phyloP scores from a whole-genome alignment of 2,888 invertebrate species.

The Calephelis perditalis region DNA sequence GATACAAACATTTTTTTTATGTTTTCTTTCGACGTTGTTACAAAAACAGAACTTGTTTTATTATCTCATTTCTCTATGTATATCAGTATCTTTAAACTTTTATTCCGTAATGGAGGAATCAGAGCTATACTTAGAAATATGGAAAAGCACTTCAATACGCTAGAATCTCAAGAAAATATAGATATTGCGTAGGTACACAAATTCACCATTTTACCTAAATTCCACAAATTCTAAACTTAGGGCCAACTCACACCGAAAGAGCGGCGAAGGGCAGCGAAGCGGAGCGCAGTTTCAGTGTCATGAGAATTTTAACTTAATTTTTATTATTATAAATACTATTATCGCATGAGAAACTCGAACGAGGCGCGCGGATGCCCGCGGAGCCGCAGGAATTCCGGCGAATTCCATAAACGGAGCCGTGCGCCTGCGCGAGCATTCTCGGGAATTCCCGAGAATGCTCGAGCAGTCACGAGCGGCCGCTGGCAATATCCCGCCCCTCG shows the following conservation, averaged over 20 bases:
- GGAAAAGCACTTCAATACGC: too few relatives aligned
- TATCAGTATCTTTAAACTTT: too few relatives aligned
- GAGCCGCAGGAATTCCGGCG: neutral
- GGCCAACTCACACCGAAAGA: slow-evolving; percentile 18
- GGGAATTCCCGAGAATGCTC: slow-evolving; percentile 24
- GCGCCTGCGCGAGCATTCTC: slow-evolving; percentile 19
- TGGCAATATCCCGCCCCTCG: slow-evolving; percentile 21
- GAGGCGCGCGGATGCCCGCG: neutral
- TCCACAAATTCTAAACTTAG: too few relatives aligned
- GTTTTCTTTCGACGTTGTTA: too few relatives aligned
- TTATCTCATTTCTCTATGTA: too few relatives aligned
- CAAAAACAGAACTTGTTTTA: too few relatives aligned
- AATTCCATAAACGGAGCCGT: slow-evolving; percentile 18
- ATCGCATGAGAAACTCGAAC: slow-evolving; percentile 1
- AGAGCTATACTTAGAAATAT: too few relatives aligned
- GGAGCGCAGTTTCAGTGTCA: slow-evolving; percentile 16
- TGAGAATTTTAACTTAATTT: slow-evolving; percentile 4
- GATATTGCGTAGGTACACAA: too few relatives aligned
- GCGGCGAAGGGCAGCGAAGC: slow-evolving; percentile 13
- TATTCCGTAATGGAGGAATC: too few relatives aligned
- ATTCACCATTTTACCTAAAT: too few relatives aligned
- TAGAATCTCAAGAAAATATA: too few relatives aligned
- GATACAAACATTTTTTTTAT: too few relatives aligned
- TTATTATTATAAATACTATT: neutral
- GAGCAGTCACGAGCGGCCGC: slow-evolving; percentile 24